Percentiles rank a stretch among this genome's conserved stretches.
Evolutionary conservation across 1,140 invertebrate genomes (phyloP).

Genomic region (Lordiphosa stackelbergi): DNA sequence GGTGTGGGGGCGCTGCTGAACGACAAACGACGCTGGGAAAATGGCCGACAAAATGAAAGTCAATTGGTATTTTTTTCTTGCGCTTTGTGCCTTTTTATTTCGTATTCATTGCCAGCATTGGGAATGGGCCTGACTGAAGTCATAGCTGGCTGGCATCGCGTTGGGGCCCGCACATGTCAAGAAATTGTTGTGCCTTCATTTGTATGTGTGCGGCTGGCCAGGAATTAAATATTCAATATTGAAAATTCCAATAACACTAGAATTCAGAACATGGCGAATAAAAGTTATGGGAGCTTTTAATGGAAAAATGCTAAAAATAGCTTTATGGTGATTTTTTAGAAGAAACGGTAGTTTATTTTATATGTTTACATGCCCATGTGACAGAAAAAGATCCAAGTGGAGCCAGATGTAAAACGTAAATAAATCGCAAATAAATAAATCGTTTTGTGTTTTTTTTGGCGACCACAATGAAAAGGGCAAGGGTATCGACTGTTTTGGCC

Average conservation of each 20-base stretch:
- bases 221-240: slow-evolving; percentile 73
- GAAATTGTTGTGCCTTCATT: slow-evolving; percentile 49
- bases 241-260: slow-evolving; percentile 64
- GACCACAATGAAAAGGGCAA: no score
- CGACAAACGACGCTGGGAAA: slow-evolving; percentile 50
- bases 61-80: slow-evolving; percentile 59
- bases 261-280: slow-evolving; percentile 53
- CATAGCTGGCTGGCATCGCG: slow-evolving; percentile 23
- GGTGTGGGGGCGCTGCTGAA: slow-evolving; percentile 13
- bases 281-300: slow-evolving; percentile 70
- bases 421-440: no score
- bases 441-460: no score
- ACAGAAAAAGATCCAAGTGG: no score
- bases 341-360: no score
- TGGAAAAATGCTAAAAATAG: slow-evolving; percentile 32
- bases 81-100: slow-evolving; percentile 29
- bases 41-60: slow-evolving; percentile 75
- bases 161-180: slow-evolving; percentile 41
- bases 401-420: no score
- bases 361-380: no score
- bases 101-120: slow-evolving; percentile 33
- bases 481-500: no score
- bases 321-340: no score
- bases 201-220: slow-evolving; percentile 22
- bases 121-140: slow-evolving; percentile 2